Evolutionary conservation across 2,113 vertebrate genomes (phyloP).

Genomic region (Bubo bubo): DNA sequence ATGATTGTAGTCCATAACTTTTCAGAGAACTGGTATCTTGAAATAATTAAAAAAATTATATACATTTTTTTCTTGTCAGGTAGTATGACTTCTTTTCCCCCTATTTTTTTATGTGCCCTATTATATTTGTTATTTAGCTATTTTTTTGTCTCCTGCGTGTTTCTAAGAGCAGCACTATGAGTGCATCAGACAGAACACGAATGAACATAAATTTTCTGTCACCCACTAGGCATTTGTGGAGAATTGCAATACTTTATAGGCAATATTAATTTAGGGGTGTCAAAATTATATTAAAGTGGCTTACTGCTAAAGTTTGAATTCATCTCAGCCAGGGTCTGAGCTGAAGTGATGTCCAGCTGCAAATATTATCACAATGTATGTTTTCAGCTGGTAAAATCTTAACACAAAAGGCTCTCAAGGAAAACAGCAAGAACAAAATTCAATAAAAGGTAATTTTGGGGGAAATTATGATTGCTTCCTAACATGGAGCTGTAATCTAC

Average conservation of each 20-base stretch:
- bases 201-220: constrained; percentile 4
- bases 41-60: background rate
- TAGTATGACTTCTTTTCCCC: background rate
- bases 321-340: background rate
- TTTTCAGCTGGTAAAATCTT: background rate
- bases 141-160: background rate
- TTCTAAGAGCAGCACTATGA: background rate
- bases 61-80: background rate
- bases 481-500: background rate
- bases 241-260: background rate
- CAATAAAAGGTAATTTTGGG: background rate
- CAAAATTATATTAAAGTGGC: background rate
- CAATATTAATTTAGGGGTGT: background rate
- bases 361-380: background rate
- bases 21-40: background rate
- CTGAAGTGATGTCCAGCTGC: background rate
- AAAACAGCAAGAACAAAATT: background rate
- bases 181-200: background rate
- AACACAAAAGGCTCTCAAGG: background rate
- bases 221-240: background rate
- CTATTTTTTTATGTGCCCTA: background rate
- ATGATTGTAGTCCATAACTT: background rate
- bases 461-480: background rate
- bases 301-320: background rate
- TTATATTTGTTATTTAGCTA: background rate